Evolutionary conservation across 2,888 invertebrate genomes (phyloP).

Genomic region (Idaea dimidiata): DNA sequence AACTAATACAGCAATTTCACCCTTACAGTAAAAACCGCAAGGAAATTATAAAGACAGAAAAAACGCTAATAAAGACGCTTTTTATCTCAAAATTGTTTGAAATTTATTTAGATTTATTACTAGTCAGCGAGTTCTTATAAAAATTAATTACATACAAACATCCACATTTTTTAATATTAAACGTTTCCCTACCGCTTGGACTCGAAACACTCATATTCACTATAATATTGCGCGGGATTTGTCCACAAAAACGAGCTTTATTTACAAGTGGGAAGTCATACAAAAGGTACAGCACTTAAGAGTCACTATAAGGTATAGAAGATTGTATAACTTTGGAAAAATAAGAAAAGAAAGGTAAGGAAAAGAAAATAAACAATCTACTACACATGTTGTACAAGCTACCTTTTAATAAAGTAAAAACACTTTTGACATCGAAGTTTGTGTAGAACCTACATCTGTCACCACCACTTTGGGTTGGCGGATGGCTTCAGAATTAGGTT

Average conservation of each 20-base stretch:
- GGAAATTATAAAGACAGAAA: background rate
- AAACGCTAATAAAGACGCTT: background rate
- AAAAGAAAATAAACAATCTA: background rate
- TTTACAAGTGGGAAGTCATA: background rate
- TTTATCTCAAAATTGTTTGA: background rate
- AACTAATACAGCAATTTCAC: too few species aligned
- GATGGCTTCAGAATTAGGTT: too few species aligned
- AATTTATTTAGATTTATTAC: constrained; percentile 37
- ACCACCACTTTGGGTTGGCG: too few species aligned
- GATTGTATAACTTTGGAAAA: background rate
- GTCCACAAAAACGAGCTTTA: background rate
- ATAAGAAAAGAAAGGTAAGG: background rate
- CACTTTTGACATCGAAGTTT: background rate
- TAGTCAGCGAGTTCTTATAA: constrained; percentile 46
- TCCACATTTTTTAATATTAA: constrained; percentile 22
- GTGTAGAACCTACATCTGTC: too few species aligned
- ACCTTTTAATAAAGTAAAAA: background rate
- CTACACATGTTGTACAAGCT: background rate
- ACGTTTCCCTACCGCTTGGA: constrained; percentile 19
- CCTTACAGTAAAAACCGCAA: background rate
- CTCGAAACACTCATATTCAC: constrained; percentile 19
- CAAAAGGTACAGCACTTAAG: too few species aligned
- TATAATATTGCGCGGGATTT: constrained; percentile 9
- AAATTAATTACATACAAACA: constrained; percentile 17
- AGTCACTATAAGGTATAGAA: background rate